Evolutionary conservation across 2,888 invertebrate genomes (phyloP), one percentile per base, ranked within the genome.

Genomic region (Cybosia mesomella): DNA sequence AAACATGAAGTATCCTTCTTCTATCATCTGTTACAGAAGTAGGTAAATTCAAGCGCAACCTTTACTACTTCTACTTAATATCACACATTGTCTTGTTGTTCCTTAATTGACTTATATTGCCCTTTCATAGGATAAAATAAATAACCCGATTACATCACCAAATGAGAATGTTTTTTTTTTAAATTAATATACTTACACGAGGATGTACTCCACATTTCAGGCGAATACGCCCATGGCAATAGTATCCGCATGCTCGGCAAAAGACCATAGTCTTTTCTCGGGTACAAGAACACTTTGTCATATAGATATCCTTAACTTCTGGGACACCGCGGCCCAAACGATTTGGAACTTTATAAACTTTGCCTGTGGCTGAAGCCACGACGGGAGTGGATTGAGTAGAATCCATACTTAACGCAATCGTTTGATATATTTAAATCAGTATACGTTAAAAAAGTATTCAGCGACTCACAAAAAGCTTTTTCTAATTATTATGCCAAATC

Each of bases 141-240:
- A 15, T 5, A 43, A 18, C 7, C 15, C 7, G 18, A 43, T 43
- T 0, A 43, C 7, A 15, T 32, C 32, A 32, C 7, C 7, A 32
- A 43, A n/a, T n/a, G n/a, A n/a, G n/a, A n/a, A n/a, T n/a, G n/a
- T n/a, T n/a, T n/a, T n/a, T n/a, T n/a, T 28, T 28, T 2, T 28
- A 28, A 28, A 15, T 39, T 39, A 18, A 18, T 5, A 18, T 43
- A 74, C 91, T 90, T 87, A 95, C 95, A 60, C 92, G 82, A 22
- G 95, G 94, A 81, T 95, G 95, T 61, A 86, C 85, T 58, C 88
- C 87, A 76, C 95, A 95, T 67, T 86, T 89, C 64, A 94, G 73
- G n/a, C 94, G 90, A 69, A 93, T 92, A 57, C 95, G 91, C 24
- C 95, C 94, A 73, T 92, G 86, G 70, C 94, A 93, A 76, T 91